A percentile compares a stretch with the other conserved stretches of the same genome.
Evolutionary conservation across 1,140 invertebrate genomes (phyloP).

Genomic region (Oppia nitens): DNA sequence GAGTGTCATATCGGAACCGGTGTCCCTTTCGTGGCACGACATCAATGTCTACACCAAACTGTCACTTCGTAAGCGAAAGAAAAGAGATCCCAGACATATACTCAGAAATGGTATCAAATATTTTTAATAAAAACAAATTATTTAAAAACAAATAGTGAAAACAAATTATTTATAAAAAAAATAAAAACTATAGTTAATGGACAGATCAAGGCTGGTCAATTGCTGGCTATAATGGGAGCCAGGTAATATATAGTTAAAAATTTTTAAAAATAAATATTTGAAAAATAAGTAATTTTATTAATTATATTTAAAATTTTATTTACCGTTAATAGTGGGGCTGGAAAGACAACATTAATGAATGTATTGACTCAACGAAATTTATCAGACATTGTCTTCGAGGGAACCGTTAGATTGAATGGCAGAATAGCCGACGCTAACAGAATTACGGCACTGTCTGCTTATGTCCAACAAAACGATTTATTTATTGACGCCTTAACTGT

Average conservation of each 20-base stretch:
- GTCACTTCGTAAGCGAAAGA: not conserved
- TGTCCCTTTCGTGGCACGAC: slow-evolving; percentile 38
- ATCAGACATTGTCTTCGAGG: slow-evolving; percentile 47
- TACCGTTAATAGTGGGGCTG: slow-evolving; percentile 43
- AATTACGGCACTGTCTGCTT: slow-evolving; percentile 49
- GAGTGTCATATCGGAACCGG: not conserved
- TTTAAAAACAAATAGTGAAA: not conserved
- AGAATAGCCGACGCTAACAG: slow-evolving; percentile 32
- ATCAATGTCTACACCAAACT: slow-evolving; percentile 41
- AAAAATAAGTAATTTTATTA: not conserved
- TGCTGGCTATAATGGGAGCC: slow-evolving; percentile 80
- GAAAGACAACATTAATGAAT: slow-evolving; percentile 88
- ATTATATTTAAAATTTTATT: not conserved
- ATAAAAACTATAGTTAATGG: slow-evolving; percentile 46
- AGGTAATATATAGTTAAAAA: slow-evolving; percentile 31
- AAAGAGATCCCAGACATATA: slow-evolving; percentile 36
- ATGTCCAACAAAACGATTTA: slow-evolving; percentile 89
- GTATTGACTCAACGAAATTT: slow-evolving; percentile 61
- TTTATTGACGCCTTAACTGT: slow-evolving; percentile 85
- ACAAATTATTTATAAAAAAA: not conserved
- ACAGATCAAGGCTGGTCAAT: slow-evolving; percentile 65
- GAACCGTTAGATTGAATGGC: slow-evolving; percentile 49
- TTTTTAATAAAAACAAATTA: not conserved
- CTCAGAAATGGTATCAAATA: slow-evolving; percentile 43
- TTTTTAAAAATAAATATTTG: not conserved